phyloP scores from a whole-genome alignment of 2,888 invertebrate species.

The Protodeltote pygarga region DNA sequence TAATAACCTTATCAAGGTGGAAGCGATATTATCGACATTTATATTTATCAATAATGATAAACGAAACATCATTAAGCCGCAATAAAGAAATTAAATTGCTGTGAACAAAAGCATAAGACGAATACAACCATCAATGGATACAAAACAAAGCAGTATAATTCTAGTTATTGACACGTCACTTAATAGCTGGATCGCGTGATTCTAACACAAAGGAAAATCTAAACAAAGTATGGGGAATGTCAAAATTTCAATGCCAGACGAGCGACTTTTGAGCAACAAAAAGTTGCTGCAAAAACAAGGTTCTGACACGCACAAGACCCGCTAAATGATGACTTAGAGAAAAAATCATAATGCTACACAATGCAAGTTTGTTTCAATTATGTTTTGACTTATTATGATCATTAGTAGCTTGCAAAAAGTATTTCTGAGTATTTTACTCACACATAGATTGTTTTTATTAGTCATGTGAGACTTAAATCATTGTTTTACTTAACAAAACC shows the following conservation, averaged over 20 bases:
- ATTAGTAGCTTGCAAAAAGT: no score
- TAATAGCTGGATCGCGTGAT: slow-evolving; percentile 75
- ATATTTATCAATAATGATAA: background rate
- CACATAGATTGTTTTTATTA: no score
- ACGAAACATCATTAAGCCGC: background rate
- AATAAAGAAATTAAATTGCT: slow-evolving; percentile 8
- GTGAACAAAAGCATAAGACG: slow-evolving; percentile 24
- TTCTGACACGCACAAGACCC: background rate
- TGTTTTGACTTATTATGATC: no score
- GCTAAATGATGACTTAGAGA: background rate
- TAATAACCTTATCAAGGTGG: no score
- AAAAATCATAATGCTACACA: no score
- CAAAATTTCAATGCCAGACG: slow-evolving; percentile 49
- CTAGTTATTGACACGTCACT: slow-evolving; percentile 69
- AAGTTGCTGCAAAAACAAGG: slow-evolving; percentile 10
- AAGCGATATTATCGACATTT: no score
- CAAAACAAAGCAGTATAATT: slow-evolving; percentile 44
- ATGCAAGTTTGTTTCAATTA: no score
- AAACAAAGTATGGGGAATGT: slow-evolving; percentile 56
- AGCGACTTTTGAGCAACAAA: slow-evolving; percentile 24
- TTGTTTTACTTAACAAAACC: no score
- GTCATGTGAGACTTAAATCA: no score
- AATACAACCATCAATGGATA: slow-evolving; percentile 43
- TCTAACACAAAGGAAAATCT: slow-evolving; percentile 63
- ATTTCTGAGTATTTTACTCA: no score